Base-by-base conservation (phyloP, 1,140 invertebrate genomes). In the Drosophila mayri region DNA sequence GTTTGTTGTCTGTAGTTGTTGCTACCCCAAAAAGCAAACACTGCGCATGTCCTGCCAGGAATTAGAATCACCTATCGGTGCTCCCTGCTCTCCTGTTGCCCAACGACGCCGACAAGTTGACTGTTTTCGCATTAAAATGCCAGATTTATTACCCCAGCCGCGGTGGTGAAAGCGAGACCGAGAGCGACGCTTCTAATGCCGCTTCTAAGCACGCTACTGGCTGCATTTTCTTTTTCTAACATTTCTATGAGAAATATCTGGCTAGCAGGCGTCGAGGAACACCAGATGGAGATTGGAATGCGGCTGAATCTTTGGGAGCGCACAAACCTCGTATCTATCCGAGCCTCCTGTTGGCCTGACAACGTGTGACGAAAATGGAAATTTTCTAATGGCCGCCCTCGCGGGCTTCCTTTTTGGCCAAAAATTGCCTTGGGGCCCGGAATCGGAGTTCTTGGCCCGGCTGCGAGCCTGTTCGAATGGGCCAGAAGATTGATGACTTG, bases 401-500 rank as follows among this genome's bases (percentile, higher is more conserved):
- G 52, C 43, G 52, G 52, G 22, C 37, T 70, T 38, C 41, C 54
- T 50, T 54, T 40, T 67, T 46, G 62, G 50, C 55, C 60, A 20
- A 50, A 79, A 57, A 32, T 62, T 66, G 61, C 46, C 77, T 40
- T 44, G 58, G 52, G 49, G 50, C 37, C 37, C 30, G 41, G 61
- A 25, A 30, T 35, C 40, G 57, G 62, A 59, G 40, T 85, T 73
- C 35, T 77, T 22, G 57, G 54, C 76, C 54, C 10, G 67, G 52
- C 91, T 92, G 91, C 67, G 76, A 78, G 60, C 91, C 91, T 92
- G 84, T 88, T 92, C 76, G 72, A 91, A 92, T 83, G 80, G 71
- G 91, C 85, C 81, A 91, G 90, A 92, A 92, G 91, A 92, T 92
- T 92, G 91, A 92, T 92, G 91, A 91, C 90, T 91, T 91, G 90